Evolutionary conservation across 2,888 invertebrate genomes (phyloP), one percentile per base, ranked within the genome.

Genomic region (Pegoplata infirma): DNA sequence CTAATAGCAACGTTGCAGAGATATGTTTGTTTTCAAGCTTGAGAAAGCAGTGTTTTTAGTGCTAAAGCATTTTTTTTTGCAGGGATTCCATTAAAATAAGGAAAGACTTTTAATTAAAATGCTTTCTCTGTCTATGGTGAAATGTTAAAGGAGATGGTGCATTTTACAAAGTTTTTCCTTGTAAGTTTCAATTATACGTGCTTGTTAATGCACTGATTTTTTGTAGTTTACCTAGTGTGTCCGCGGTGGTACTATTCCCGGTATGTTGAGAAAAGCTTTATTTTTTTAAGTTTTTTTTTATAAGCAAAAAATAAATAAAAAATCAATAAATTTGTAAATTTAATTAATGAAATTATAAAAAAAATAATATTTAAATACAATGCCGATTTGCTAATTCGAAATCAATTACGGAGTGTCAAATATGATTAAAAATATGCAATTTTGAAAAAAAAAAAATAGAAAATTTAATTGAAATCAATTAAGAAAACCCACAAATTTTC

Each of bases 211-310:
- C 75, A 51, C 51, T 46, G 58, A 76, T 68, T 69, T 63, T 72
- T n/a, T n/a, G n/a, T 40, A 67, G 76, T 85, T 87, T 87, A 87
- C 87, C 87, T 87, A 87, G 85, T 88, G 85, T 71, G 84, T 86
- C 88, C 88, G 86, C 80, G 88, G 85, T 79, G 86, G 85, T 84
- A 85, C 84, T 82, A 87, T 87, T 86, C 87, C 87, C 81, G 87
- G 88, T 83, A 87, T 87, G 85, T 87, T 87, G 81, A 87, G 84
- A 86, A 87, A 87, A 81, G 87, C 87, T 87, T 86, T 59, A 36
- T 51, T 17, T 76, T 56, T 28, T 73, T 61, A n/a, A n/a, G 59
- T 77, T 80, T 76, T 78, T 77, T 44, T n/a, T 73, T 76, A 59
- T 74, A 74, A 74, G 53, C 61, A 76, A 78, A 78, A 66, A 56